Evolutionary conservation across 2,888 invertebrate genomes (phyloP).

Genomic region (Odontocolon sp.): DNA sequence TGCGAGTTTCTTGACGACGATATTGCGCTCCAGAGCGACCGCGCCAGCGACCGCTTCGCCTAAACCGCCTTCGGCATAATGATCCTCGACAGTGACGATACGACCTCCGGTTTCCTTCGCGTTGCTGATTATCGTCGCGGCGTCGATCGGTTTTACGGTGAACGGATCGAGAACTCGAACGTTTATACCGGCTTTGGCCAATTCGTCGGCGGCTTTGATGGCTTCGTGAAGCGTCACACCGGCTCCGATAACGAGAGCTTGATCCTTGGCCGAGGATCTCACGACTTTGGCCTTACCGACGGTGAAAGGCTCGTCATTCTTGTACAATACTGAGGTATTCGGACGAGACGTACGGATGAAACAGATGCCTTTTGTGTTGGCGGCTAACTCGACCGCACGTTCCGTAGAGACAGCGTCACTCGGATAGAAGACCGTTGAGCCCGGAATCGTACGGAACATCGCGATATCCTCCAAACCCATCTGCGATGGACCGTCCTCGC

Average conservation of each 20-base stretch:
- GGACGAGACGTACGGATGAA: conserved; percentile 98
- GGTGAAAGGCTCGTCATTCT: conserved; percentile 90
- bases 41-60: conserved; percentile 97
- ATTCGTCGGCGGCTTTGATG: conserved; percentile 89
- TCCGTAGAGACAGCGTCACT: conserved; percentile 97
- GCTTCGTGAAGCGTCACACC: conserved; percentile 97
- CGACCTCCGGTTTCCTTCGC: conserved; percentile 91
- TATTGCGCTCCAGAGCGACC: conserved; percentile 87
- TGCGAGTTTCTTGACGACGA: conserved; percentile 89
- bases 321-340: conserved; percentile 92
- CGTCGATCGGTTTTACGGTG: conserved; percentile 97
- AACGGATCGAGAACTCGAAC: conserved; percentile 96
- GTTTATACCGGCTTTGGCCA: conserved; percentile 87
- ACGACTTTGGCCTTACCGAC: conserved; percentile 92
- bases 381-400: conserved; percentile 96
- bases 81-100: conserved; percentile 97
- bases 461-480: conserved; percentile 99
- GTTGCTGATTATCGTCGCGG: conserved; percentile 87
- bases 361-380: conserved; percentile 96
- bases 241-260: conserved; percentile 93
- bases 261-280: conserved; percentile 88
- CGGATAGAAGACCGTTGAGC: conserved; percentile 90
- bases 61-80: conserved; percentile 97
- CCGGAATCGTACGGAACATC: conserved; percentile 95
- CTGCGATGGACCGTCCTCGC: conserved; percentile 99